Base-by-base conservation (phyloP, 1,140 invertebrate genomes). In the Euura saliciscinereae region DNA sequence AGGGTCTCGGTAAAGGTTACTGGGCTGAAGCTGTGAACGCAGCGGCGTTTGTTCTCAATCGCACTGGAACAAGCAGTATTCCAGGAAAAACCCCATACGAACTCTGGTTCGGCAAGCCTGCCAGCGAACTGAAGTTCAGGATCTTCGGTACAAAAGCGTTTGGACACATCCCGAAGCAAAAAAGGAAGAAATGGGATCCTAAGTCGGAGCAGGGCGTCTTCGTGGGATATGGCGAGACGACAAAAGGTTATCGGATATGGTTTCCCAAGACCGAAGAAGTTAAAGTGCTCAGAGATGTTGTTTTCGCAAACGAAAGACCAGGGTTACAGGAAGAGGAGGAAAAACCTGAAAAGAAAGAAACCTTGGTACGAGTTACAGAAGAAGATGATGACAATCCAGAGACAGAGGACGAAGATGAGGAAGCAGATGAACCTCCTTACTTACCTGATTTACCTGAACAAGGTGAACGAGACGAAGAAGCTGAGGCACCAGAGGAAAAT, bases 81-180 rank as follows among this genome's bases (percentile, higher is more conserved):
- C 13, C 44, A 8, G 66, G 66, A 3, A 73, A 69, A 73, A 68
- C 45, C 7, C 72, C 72, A 45, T 65, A 46, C 4, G 72, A 73
- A 44, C 3, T 70, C 2, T 73, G 81, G 79, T 70, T 68, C 42
- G 72, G 74, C 6, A 81, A 79, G 72, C 72, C 43, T 44, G 73
- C 75, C 11, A 67, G 13, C n/a, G 81, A n/a, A 43, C 65, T 66
- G 4, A 71, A 84, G 69, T 59, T 83, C 8, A 77, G 75, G 69
- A 70, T 77, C n/a, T 83, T 85, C 77, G 82, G 82, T 8, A 79
- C 79, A 69, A 67, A 67, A 70, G 83, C 80, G 6, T 80, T 70
- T 73, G 66, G 68, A 1, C 79, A 81, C 43, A 74, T 86, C 43
- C 85, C 83, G 44, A 77, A 80, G 8, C 69, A 80, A 71, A 79